Conservation (phyloP, 2,113 vertebrate species). For the Melanerpes formicivorus region DNA sequence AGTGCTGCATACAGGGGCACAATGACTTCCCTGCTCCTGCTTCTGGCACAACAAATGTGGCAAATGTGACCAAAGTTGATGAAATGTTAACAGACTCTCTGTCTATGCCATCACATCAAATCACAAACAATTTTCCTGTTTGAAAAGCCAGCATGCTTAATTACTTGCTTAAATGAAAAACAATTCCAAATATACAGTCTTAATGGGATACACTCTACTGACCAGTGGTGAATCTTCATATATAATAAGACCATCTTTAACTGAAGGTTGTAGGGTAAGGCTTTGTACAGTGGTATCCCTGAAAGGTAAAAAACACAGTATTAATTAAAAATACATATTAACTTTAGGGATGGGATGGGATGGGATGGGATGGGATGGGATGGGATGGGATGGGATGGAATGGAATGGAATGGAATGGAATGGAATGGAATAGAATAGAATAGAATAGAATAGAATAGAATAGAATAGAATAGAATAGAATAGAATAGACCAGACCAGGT, state of each 20-base stretch:
- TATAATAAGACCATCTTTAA: constrained; percentile 89
- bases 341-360: too few species aligned
- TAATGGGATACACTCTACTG: constrained; percentile 74
- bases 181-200: neutral
- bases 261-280: constrained; percentile 94
- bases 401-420: too few species aligned
- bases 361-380: too few species aligned
- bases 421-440: too few species aligned
- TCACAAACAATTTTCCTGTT: neutral
- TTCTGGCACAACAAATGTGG: neutral
- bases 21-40: too few species aligned
- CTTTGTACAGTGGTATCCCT: constrained; percentile 98
- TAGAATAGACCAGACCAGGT: too few species aligned
- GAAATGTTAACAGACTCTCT: neutral
- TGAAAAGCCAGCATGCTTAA: neutral
- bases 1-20: too few species aligned
- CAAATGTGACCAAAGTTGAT: neutral
- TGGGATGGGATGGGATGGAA: too few species aligned
- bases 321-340: neutral
- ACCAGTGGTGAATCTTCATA: constrained; percentile 97
- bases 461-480: too few species aligned
- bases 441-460: too few species aligned
- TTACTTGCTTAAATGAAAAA: neutral
- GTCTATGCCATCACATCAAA: neutral
- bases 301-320: constrained; percentile 18